Conservation (phyloP, 2,888 invertebrate species). For the Orchestes rusci region DNA sequence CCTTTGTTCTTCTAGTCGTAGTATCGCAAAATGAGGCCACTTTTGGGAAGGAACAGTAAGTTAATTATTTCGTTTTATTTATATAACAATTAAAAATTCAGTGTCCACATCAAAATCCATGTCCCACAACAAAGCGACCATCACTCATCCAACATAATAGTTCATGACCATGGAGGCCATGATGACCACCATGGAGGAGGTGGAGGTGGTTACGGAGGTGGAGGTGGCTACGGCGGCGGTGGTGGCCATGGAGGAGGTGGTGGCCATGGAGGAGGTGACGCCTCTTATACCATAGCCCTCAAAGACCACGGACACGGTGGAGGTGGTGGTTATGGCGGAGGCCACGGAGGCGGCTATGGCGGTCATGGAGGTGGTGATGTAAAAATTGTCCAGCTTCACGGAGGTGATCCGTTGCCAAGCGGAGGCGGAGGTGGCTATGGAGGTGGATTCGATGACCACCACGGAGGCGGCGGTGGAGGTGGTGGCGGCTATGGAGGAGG, state of each 20-base stretch:
- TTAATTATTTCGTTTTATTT: background rate
- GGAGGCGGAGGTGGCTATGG: conserved; percentile 14
- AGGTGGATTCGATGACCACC: conserved; percentile 11
- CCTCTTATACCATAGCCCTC: background rate
- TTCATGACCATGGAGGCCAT: conserved; percentile 10
- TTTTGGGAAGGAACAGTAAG: background rate
- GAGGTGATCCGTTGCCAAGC: conserved; percentile 1
- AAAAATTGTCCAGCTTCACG: background rate
- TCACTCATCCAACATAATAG: conserved; percentile 9
- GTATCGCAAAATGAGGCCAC: too few species aligned
- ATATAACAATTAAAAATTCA: conserved; percentile 11
- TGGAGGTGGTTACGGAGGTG: conserved; percentile 11
- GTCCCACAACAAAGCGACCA: conserved; percentile 12
- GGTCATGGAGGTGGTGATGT: conserved; percentile 7
- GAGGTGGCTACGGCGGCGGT: conserved; percentile 15
- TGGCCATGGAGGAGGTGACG: conserved; percentile 7
- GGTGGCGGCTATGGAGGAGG: conserved; percentile 12
- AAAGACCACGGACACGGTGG: conserved; percentile 11
- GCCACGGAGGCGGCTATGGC: conserved; percentile 14
- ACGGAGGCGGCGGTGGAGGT: conserved; percentile 15
- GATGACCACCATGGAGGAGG: conserved; percentile 13
- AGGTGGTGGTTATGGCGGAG: conserved; percentile 3
- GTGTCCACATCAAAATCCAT: conserved; percentile 24
- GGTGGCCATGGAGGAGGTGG: conserved; percentile 9
- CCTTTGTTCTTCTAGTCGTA: background rate